Evolutionary conservation across 1,140 invertebrate genomes (phyloP).

Genomic region (Polyergus mexicanus): DNA sequence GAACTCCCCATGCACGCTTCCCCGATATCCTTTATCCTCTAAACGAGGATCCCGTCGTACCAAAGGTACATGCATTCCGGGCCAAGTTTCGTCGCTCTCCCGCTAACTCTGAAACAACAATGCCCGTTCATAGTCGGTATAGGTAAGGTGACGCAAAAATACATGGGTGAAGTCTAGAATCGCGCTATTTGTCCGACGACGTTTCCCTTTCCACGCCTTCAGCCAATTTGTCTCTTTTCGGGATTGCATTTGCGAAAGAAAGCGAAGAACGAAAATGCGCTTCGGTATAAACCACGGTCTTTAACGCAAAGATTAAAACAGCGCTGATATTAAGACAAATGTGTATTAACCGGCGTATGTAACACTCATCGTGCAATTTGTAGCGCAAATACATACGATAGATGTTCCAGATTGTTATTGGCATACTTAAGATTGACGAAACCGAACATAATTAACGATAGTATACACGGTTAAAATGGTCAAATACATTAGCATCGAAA

Average conservation of each 20-base stretch:
- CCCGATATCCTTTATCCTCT: conserved; percentile 50
- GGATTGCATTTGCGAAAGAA: conserved; percentile 8
- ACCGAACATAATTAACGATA: conserved; percentile 33
- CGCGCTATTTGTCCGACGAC: conserved; percentile 35
- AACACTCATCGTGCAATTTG: neutral
- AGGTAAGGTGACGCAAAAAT: conserved; percentile 41
- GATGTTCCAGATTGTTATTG: neutral
- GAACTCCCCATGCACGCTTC: conserved; percentile 23
- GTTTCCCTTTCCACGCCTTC: conserved; percentile 24
- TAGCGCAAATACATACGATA: neutral
- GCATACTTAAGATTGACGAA: conserved; percentile 2
- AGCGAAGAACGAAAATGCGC: neutral
- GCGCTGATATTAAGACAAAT: neutral
- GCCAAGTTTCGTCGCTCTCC: conserved; percentile 41
- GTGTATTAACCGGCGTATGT: neutral
- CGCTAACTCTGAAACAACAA: conserved; percentile 50
- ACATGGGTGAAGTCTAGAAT: conserved; percentile 36
- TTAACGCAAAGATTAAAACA: conserved; percentile 15
- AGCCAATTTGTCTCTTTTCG: conserved; percentile 33
- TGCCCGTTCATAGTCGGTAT: conserved; percentile 7
- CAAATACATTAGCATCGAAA: conserved; percentile 61
- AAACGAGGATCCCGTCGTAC: conserved; percentile 50
- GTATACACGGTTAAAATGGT: conserved; percentile 30
- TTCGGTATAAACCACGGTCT: neutral
- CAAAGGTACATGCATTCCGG: conserved; percentile 51